Evolutionary conservation across 2,888 invertebrate genomes (phyloP).

Genomic region (Danaus chrysippus): DNA sequence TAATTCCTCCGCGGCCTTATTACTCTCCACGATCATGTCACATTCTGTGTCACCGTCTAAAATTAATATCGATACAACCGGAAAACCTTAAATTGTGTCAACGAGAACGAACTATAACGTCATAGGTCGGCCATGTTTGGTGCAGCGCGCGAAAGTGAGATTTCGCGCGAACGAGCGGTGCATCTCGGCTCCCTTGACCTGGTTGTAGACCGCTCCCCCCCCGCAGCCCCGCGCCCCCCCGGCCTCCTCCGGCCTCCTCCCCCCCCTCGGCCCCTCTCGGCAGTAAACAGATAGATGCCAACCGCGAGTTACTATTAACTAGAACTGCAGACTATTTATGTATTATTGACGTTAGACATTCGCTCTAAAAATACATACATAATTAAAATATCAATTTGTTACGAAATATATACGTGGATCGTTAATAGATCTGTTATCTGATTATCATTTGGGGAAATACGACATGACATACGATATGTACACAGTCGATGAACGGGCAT

Average conservation of each 20-base stretch:
- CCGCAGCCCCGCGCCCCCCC: slow-evolving; percentile 37
- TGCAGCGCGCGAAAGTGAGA: slow-evolving; percentile 78
- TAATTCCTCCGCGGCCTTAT: slow-evolving; percentile 36
- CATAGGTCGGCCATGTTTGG: slow-evolving; percentile 65
- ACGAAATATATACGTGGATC: slow-evolving; percentile 36
- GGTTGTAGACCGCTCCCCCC: slow-evolving; percentile 50
- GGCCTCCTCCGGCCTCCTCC: slow-evolving; percentile 54
- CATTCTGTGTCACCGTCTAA: slow-evolving; percentile 9
- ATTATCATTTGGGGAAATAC: too few relatives aligned
- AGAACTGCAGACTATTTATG: slow-evolving; percentile 36
- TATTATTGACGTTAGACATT: slow-evolving; percentile 8
- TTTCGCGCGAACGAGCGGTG: slow-evolving; percentile 74
- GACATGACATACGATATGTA: too few relatives aligned
- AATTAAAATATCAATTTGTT: slow-evolving; percentile 10
- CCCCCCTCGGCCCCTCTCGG: slow-evolving; percentile 18
- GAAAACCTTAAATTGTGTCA: slow-evolving; percentile 54
- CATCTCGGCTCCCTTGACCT: slow-evolving; percentile 77
- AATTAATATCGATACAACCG: slow-evolving; percentile 29
- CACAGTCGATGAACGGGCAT: too few relatives aligned
- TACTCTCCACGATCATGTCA: slow-evolving; percentile 15
- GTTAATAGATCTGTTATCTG: too few relatives aligned
- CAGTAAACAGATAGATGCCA: slow-evolving; percentile 50
- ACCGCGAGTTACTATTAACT: slow-evolving; percentile 14
- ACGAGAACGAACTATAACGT: slow-evolving; percentile 62
- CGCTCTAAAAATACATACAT: not conserved